phyloP scores from a whole-genome alignment of 2,888 invertebrate genomes.

The Dasysyrphus albostriatus region DNA sequence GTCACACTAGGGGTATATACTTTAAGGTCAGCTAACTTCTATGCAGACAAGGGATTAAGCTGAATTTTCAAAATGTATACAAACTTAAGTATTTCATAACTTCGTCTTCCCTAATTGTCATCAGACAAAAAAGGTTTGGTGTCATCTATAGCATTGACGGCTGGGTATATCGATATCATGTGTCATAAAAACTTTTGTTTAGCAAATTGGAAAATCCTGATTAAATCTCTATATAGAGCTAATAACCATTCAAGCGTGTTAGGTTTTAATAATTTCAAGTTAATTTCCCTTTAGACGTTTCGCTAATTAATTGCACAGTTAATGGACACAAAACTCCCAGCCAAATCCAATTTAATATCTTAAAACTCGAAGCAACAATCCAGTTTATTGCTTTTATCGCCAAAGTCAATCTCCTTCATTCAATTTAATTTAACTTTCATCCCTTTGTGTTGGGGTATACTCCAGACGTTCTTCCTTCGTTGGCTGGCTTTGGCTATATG shows the following conservation, averaged over 20 bases:
- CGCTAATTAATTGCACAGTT: slow-evolving; percentile 74
- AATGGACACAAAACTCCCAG: slow-evolving; percentile 72
- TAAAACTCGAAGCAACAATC: slow-evolving; percentile 74
- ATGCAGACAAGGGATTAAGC: neutral
- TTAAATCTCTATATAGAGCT: slow-evolving; percentile 45
- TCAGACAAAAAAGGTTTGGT: neutral
- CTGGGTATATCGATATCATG: neutral
- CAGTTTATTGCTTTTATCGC: slow-evolving; percentile 76
- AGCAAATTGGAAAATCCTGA: slow-evolving; percentile 61
- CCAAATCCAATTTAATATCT: slow-evolving; percentile 72
- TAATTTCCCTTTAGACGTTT: slow-evolving; percentile 69
- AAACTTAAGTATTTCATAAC: neutral
- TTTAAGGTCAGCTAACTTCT: too few relatives aligned
- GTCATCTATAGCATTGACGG: slow-evolving; percentile 19
- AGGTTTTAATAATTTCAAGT: slow-evolving; percentile 74
- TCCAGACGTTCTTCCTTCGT: slow-evolving; percentile 64
- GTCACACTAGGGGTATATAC: too few relatives aligned
- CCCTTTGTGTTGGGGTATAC: slow-evolving; percentile 70
- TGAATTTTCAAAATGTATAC: neutral
- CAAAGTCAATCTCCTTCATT: slow-evolving; percentile 75
- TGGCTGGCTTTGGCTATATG: slow-evolving; percentile 7
- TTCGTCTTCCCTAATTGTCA: neutral
- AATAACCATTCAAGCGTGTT: slow-evolving; percentile 60
- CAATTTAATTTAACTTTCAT: slow-evolving; percentile 76
- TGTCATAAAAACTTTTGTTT: slow-evolving; percentile 43